These are phyloP conservation scores for Ormia ochracea DNA, from an alignment of 2,888 invertebrate genomes.

Conservation along the genomic window DNA sequence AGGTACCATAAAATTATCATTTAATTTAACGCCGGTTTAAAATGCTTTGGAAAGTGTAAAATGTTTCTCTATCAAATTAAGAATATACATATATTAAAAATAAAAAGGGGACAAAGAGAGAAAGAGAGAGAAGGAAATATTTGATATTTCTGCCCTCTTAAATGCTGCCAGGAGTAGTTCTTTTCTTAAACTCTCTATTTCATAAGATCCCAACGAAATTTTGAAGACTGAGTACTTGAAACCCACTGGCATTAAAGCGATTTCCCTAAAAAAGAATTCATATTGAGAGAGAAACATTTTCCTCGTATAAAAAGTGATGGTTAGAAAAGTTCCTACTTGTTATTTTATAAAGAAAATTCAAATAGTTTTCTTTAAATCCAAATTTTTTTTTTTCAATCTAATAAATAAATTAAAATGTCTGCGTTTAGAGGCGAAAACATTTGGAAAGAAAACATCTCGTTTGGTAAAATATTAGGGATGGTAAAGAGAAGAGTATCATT, in stretches of 20 bases:
- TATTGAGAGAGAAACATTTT: not conserved
- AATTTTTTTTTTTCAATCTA: constrained; percentile 53
- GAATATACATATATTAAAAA: no score
- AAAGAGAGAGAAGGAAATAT: not conserved
- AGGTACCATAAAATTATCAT: constrained; percentile 91
- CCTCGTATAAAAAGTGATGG: constrained; percentile 30
- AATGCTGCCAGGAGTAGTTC: constrained; percentile 67
- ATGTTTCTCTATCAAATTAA: constrained; percentile 1
- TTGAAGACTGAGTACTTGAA: constrained; percentile 71
- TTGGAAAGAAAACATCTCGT: no score
- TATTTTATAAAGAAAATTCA: constrained; percentile 33
- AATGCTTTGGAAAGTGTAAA: not conserved
- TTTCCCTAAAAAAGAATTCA: not conserved
- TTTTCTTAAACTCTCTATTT: constrained; percentile 37
- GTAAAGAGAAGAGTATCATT: no score
- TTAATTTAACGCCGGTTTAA: constrained; percentile 95
- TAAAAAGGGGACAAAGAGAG: no score
- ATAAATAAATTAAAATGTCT: constrained; percentile 43
- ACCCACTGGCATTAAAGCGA: not conserved
- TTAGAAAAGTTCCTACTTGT: constrained; percentile 61
- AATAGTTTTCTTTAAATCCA: not conserved
- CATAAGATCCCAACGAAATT: constrained; percentile 42
- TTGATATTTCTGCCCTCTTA: not conserved
- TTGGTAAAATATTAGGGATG: no score
- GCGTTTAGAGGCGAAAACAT: no score